A percentile compares a stretch with the other conserved stretches of the same genome.
Evolutionary conservation across 2,113 vertebrate genomes (phyloP).

Genomic region (Speoplatyrhinus poulsoni): DNA sequence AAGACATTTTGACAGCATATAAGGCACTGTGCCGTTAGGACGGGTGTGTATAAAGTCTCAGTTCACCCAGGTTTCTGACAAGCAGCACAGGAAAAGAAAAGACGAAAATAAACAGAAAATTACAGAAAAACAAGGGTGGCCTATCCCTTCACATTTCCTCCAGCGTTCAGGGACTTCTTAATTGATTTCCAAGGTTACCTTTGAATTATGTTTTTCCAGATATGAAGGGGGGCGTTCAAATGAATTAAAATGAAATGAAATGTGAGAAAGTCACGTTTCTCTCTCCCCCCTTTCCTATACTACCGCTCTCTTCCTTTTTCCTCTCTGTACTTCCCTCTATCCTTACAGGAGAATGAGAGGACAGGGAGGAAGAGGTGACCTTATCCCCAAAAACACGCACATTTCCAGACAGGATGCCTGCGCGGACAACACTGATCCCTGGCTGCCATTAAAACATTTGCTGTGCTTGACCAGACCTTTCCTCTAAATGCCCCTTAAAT

Average conservation of each 20-base stretch:
- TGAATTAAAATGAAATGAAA: constrained; percentile 4
- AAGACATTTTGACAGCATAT: constrained; percentile 80
- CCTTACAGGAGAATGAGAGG: constrained; percentile 33
- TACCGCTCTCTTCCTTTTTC: constrained; percentile 27
- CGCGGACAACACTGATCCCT: constrained; percentile 77
- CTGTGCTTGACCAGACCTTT: constrained; percentile 76
- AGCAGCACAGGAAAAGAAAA: constrained; percentile 40
- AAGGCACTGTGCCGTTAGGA: constrained; percentile 63
- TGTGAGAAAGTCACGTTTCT: constrained; percentile 59
- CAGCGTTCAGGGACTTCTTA: constrained; percentile 65
- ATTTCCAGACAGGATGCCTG: constrained; percentile 78
- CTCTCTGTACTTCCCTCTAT: constrained; percentile 54
- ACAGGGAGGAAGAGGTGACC: constrained; percentile 38
- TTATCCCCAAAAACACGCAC: constrained; percentile 41
- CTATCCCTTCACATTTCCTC: constrained; percentile 44
- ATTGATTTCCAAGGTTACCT: constrained; percentile 82
- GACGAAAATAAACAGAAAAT: constrained; percentile 19
- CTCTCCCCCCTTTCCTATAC: not conserved
- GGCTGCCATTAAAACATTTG: constrained; percentile 80
- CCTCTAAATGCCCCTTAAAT: constrained; percentile 69
- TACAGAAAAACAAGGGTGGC: constrained; percentile 31
- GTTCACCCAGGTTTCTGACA: constrained; percentile 59
- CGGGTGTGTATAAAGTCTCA: constrained; percentile 53
- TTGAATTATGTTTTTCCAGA: constrained; percentile 77
- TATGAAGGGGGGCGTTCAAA: constrained; percentile 30